phyloP scores from a whole-genome alignment of 2,888 invertebrate genomes.

The Gymnosoma rotundatum region DNA sequence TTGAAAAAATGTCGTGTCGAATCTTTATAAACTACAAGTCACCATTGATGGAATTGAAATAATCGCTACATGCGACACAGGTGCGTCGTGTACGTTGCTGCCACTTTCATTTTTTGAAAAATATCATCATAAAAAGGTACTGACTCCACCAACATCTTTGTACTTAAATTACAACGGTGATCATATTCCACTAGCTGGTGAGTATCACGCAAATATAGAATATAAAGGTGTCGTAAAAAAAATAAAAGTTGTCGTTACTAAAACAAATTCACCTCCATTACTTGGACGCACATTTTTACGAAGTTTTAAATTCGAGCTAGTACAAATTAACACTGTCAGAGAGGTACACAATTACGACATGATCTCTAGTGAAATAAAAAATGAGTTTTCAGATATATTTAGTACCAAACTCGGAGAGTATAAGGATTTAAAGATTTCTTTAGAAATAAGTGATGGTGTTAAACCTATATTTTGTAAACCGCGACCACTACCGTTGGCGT shows the following conservation, averaged over 20 bases:
- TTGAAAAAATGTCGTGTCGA: background rate
- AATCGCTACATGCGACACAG: background rate
- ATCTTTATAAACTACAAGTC: constrained; percentile 28
- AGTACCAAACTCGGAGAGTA: background rate
- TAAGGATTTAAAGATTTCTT: background rate
- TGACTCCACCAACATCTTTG: constrained; percentile 5
- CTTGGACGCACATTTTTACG: background rate
- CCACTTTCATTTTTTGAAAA: constrained; percentile 32
- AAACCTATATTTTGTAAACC: constrained; percentile 1
- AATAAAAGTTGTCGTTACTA: constrained; percentile 1
- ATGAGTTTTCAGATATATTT: too few species aligned
- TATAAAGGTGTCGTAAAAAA: background rate
- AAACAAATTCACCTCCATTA: background rate
- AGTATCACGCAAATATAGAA: constrained; percentile 16
- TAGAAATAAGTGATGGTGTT: background rate
- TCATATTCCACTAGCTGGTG: background rate
- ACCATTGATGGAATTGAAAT: constrained; percentile 14
- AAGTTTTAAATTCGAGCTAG: background rate
- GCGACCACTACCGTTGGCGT: background rate
- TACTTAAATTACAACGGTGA: constrained; percentile 22
- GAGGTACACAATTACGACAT: background rate
- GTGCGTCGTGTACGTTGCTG: background rate
- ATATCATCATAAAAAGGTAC: constrained; percentile 4
- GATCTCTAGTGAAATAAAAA: background rate
- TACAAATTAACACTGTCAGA: background rate